These are phyloP conservation scores for Reticulitermes lucifugus DNA, from an alignment of 2,888 invertebrate genomes.

Conservation along the genomic window DNA sequence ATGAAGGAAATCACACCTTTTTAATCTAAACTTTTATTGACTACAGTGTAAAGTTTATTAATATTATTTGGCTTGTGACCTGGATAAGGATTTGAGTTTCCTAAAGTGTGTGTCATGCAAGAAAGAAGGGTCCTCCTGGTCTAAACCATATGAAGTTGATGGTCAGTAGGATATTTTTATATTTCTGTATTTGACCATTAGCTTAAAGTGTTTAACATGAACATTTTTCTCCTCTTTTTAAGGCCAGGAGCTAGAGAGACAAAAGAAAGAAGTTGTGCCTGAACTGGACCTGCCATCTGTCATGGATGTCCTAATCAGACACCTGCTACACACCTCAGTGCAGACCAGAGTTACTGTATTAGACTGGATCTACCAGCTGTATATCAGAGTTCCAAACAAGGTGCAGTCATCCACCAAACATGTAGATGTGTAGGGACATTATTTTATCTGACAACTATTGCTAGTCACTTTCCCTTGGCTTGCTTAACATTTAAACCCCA, in stretches of 20 bases:
- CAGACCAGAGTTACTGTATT: constrained; percentile 96
- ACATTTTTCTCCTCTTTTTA: background rate
- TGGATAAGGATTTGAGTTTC: too few species aligned
- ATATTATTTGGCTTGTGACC: too few species aligned
- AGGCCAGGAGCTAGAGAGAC: background rate
- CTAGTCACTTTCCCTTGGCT: too few species aligned
- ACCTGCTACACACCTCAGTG: constrained; percentile 87
- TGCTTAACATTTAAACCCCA: too few species aligned
- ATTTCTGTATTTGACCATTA: background rate
- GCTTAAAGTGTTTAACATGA: background rate
- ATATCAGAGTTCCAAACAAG: constrained; percentile 86
- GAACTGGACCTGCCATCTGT: constrained; percentile 80
- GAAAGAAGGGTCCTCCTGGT: too few species aligned
- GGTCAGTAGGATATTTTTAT: background rate
- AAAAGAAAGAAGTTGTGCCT: background rate
- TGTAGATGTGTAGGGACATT: too few species aligned
- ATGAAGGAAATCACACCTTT: too few species aligned
- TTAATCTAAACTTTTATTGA: too few species aligned
- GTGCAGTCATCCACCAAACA: constrained; percentile 62
- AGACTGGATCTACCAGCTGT: constrained; percentile 94
- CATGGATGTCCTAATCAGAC: constrained; percentile 84
- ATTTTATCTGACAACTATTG: too few species aligned
- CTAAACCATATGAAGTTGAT: too few species aligned
- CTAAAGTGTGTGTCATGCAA: too few species aligned
- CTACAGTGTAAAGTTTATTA: too few species aligned